Evolutionary conservation across 2,113 vertebrate genomes (phyloP).

Genomic region (Anhinga rufa): DNA sequence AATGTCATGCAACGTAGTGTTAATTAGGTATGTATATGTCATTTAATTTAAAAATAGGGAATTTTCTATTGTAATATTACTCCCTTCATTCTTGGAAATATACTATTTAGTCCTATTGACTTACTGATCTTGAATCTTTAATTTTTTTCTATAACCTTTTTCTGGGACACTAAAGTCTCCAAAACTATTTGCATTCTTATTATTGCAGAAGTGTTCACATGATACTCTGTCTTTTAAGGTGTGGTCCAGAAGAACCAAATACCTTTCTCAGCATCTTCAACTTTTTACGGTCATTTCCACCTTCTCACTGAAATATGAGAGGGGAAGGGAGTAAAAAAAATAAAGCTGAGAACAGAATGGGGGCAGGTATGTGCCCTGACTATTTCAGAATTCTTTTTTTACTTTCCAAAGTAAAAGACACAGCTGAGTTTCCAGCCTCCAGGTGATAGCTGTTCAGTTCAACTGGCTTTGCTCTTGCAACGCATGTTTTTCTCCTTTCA

Average conservation of each 20-base stretch:
- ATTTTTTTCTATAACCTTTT: not conserved
- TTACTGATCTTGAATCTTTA: not conserved
- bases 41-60: not conserved
- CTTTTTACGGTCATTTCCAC: not conserved
- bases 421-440: not conserved
- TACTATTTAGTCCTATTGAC: not conserved
- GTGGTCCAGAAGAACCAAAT: not conserved
- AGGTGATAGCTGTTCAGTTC: not conserved
- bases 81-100: not conserved
- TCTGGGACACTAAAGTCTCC: not conserved
- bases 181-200: not conserved
- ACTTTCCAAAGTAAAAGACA: not conserved
- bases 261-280: not conserved
- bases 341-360: not conserved
- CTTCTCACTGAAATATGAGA: not conserved
- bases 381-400: not conserved
- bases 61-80: not conserved
- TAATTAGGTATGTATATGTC: not conserved
- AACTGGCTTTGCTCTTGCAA: not conserved
- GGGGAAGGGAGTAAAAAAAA: not conserved
- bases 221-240: not conserved
- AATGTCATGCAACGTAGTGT: not conserved
- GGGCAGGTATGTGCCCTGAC: not conserved
- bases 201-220: not conserved
- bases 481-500: not conserved